These are phyloP conservation scores for Isoperla grammatica DNA, from an alignment of 2,888 invertebrate genomes.

Conservation along the genomic window DNA sequence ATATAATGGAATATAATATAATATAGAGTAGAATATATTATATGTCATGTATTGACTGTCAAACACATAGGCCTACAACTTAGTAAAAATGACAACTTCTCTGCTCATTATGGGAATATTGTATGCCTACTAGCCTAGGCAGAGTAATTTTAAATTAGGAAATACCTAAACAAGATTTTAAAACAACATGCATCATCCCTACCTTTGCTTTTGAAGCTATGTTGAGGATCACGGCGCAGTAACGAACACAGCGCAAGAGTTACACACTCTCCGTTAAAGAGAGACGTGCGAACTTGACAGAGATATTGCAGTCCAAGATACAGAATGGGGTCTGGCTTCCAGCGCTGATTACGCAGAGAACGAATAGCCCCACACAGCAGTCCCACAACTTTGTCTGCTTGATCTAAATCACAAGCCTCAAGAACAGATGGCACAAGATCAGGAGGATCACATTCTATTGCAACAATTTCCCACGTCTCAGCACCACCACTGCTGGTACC, in stretches of 20 bases:
- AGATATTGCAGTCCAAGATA: slow-evolving; percentile 74
- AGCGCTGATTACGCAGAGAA: slow-evolving; percentile 66
- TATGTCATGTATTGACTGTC: too few species aligned
- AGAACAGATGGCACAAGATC: slow-evolving; percentile 71
- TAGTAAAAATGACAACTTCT: too few species aligned
- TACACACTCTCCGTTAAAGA: slow-evolving; percentile 70
- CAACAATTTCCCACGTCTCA: slow-evolving; percentile 66
- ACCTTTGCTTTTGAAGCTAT: slow-evolving; percentile 70
- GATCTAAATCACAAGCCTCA: slow-evolving; percentile 69
- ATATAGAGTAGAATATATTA: too few species aligned
- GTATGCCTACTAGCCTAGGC: too few species aligned
- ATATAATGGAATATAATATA: too few species aligned
- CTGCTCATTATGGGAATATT: too few species aligned
- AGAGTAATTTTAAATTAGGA: too few species aligned
- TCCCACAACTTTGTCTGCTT: slow-evolving; percentile 71
- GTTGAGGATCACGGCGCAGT: slow-evolving; percentile 65
- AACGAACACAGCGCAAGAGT: slow-evolving; percentile 74
- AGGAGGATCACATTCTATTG: slow-evolving; percentile 73
- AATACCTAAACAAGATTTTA: too few species aligned
- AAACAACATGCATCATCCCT: too few species aligned
- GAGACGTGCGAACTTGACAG: slow-evolving; percentile 69
- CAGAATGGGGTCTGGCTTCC: slow-evolving; percentile 76
- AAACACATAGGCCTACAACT: too few species aligned
- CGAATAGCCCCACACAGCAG: slow-evolving; percentile 86
- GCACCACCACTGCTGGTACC: slow-evolving; percentile 27